These are phyloP conservation scores for Orchesella flavescens DNA, from an alignment of 2,888 invertebrate species.

Conservation along the genomic window DNA sequence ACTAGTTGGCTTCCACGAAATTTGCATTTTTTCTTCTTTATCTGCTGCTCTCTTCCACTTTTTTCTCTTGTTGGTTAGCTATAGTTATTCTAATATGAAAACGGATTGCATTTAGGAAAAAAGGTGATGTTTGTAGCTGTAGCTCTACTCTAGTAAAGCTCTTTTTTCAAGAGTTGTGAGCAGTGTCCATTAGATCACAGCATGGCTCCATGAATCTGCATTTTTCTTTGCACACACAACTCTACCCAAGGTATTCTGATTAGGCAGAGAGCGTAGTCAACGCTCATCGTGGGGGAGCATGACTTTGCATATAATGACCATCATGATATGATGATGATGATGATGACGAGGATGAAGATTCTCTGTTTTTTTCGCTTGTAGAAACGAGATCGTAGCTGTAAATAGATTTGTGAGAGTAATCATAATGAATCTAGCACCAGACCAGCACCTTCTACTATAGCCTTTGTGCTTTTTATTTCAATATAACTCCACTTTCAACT, in stretches of 20 bases:
- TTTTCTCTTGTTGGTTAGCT: too few relatives aligned
- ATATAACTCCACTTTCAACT: not conserved
- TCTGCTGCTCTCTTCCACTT: too few relatives aligned
- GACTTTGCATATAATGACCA: slow-evolving; percentile 47
- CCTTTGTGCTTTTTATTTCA: not conserved
- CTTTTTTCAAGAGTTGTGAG: not conserved
- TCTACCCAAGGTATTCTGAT: too few relatives aligned
- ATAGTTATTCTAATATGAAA: too few relatives aligned
- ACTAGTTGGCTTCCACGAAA: slow-evolving; percentile 5
- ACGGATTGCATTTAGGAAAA: not conserved
- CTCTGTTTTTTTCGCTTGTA: slow-evolving; percentile 16
- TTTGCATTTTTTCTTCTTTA: too few relatives aligned
- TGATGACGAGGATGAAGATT: not conserved
- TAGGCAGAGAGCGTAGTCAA: slow-evolving; percentile 40
- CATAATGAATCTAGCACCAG: slow-evolving; percentile 23
- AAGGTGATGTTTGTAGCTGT: not conserved
- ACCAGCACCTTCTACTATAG: not conserved
- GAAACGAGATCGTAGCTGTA: slow-evolving; percentile 47
- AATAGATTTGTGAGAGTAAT: slow-evolving; percentile 44
- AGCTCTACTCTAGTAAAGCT: not conserved
- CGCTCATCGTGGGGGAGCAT: slow-evolving; percentile 56
- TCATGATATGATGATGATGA: not conserved
- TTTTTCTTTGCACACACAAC: slow-evolving; percentile 23
- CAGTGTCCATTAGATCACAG: slow-evolving; percentile 51
- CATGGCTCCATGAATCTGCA: slow-evolving; percentile 52